phyloP scores from a whole-genome alignment of 2,113 vertebrate species.

The Chionis minor region DNA sequence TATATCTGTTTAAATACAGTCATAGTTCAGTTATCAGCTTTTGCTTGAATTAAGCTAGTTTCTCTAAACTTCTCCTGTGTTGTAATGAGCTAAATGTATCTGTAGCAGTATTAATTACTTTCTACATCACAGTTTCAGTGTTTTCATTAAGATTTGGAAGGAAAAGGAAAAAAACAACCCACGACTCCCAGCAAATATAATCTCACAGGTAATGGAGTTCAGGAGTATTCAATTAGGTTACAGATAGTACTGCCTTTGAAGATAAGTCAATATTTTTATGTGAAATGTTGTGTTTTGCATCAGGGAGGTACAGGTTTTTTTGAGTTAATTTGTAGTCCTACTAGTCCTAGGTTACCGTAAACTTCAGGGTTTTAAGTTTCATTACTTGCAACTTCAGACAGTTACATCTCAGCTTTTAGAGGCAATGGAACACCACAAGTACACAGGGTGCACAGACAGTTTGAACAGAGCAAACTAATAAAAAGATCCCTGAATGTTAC shows the following conservation, averaged over 20 bases:
- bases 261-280: not conserved
- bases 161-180: not conserved
- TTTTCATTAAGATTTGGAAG: not conserved
- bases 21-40: not conserved
- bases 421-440: not conserved
- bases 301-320: not conserved
- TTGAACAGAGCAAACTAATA: not conserved
- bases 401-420: not conserved
- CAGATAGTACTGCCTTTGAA: not conserved
- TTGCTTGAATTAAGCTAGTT: not conserved
- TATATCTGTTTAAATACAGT: not conserved
- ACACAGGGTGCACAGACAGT: not conserved
- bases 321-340: not conserved
- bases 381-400: not conserved
- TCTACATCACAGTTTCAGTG: not conserved
- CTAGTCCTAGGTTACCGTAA: not conserved
- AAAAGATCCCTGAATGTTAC: rapidly evolving
- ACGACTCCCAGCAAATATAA: not conserved
- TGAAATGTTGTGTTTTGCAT: not conserved
- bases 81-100: not conserved
- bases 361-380: not conserved
- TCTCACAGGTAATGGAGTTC: not conserved
- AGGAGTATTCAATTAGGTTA: not conserved
- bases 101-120: not conserved
- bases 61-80: not conserved